Base-by-base conservation (phyloP, 2,888 invertebrate genomes). In the Cephonodes hylas region DNA sequence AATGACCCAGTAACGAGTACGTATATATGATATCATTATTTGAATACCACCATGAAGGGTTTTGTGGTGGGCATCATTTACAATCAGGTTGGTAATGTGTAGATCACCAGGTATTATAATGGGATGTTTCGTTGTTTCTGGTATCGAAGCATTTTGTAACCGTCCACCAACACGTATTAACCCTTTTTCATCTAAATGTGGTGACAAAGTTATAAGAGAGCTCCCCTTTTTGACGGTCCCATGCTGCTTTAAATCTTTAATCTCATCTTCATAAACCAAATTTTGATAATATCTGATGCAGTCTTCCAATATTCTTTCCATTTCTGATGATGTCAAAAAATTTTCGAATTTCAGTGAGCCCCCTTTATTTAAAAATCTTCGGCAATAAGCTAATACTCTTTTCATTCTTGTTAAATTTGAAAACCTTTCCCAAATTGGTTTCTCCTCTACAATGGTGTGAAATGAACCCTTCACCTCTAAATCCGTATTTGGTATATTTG, bases 21-120 rank as follows among this genome's bases (percentile, higher is more conserved):
- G 64, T 13, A 72, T 0, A 34, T 62, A 68, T 10, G 57, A 58
- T 45, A 70, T 10, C 69, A 68, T 73, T 0, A 68, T 10, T 58
- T 69, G 69, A n/a, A 59, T 44, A 7, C 70, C 71, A 20, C 72
- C 72, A 58, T 76, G 74, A 15, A 75, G 18, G 0, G 72, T 72
- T n/a, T 59, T 65, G 0, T 31, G n/a, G 20, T 72, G 74, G 3
- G 74, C 71, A 25, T 74, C 74, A 1, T 38, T 31, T 5, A 73
- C 53, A 6, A 74, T 61, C 1, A 72, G 59, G 1, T 38, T 63
- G 0, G 67, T 64, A 22, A 63, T 13, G 2, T 59, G 60, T n/a
- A 60, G 61, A 4, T 61, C 58, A 23, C 44, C 38, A 0, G 67
- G 61, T n/a, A 70, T 10, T 23, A 68, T 62, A 1, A 71, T 66